Evolutionary conservation across 2,797 vertebrate species (phyloP).

Genomic region (Pristis pectinata): DNA sequence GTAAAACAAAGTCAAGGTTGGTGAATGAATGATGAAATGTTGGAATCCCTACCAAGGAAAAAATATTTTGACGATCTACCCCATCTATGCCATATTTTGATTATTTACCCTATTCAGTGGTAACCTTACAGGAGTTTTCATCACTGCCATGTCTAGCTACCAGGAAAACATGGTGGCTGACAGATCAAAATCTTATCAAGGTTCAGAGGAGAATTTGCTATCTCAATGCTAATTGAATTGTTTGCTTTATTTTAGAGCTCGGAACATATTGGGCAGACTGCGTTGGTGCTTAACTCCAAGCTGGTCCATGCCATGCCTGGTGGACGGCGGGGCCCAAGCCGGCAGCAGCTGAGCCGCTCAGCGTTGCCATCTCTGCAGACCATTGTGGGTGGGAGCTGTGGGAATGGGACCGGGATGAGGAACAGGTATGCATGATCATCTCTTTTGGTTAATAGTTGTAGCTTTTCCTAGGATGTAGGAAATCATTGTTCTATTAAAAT

Average conservation of each 20-base stretch:
- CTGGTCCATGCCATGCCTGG: conserved; percentile 77
- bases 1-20: too few relatives aligned
- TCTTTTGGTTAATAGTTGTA: too few relatives aligned
- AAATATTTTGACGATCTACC: too few relatives aligned
- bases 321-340: conserved; percentile 97
- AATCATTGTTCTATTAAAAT: not conserved
- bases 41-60: too few relatives aligned
- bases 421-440: conserved; percentile 67
- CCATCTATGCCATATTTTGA: too few relatives aligned
- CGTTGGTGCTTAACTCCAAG: not conserved
- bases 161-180: not conserved
- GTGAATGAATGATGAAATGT: not conserved
- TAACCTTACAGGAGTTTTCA: not conserved
- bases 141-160: not conserved
- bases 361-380: conserved; percentile 95
- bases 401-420: conserved; percentile 83
- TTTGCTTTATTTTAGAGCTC: conserved; percentile 24
- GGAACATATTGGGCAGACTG: conserved; percentile 17
- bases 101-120: not conserved
- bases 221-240: not conserved
- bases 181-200: not conserved
- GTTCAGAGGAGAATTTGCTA: not conserved
- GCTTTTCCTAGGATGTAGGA: not conserved
- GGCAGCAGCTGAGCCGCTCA: conserved; percentile 97
- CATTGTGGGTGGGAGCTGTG: conserved; percentile 81